Evolutionary conservation across 37 sponge, comb jelly and placozoan species (phyloP).

Genomic region (Haliclona indistincta): DNA sequence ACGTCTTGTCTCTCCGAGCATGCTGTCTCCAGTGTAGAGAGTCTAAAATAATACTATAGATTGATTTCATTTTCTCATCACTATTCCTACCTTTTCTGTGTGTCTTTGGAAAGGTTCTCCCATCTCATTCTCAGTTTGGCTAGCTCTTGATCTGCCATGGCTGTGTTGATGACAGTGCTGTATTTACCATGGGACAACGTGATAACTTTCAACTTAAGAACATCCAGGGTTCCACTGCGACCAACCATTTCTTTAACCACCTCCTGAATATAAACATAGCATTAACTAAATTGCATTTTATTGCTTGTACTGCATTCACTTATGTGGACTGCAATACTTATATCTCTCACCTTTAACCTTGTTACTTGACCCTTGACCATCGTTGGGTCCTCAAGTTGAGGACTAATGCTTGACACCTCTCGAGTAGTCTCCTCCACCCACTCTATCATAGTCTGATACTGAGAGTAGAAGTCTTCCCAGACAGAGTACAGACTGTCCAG

Average conservation of each 20-base stretch:
- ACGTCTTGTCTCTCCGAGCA: constrained; percentile 61
- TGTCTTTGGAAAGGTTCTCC: constrained; percentile 34
- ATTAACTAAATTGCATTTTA: too few species aligned
- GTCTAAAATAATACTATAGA: constrained; percentile 27
- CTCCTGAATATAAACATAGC: too few species aligned
- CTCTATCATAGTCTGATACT: constrained; percentile 34
- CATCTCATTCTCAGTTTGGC: constrained; percentile 16
- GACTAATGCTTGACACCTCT: constrained; percentile 59
- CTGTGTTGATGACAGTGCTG: constrained; percentile 28
- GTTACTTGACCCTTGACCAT: constrained; percentile 31
- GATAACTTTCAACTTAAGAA: neutral
- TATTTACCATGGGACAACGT: constrained; percentile 32
- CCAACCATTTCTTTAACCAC: constrained; percentile 35
- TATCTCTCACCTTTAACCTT: constrained; percentile 40
- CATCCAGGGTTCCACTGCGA: constrained; percentile 18
- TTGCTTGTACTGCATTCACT: too few species aligned
- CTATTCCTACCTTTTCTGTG: constrained; percentile 33
- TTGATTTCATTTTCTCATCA: too few species aligned
- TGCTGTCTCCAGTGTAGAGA: constrained; percentile 34
- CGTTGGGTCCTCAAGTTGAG: constrained; percentile 30
- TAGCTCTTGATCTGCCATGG: constrained; percentile 10
- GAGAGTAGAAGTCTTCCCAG: constrained; percentile 42
- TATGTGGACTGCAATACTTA: neutral
- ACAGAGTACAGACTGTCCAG: constrained; percentile 2
- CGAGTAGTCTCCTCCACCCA: constrained; percentile 14